Base-by-base conservation (phyloP, 2,113 vertebrate genomes). In the Sisor rabdophorus region DNA sequence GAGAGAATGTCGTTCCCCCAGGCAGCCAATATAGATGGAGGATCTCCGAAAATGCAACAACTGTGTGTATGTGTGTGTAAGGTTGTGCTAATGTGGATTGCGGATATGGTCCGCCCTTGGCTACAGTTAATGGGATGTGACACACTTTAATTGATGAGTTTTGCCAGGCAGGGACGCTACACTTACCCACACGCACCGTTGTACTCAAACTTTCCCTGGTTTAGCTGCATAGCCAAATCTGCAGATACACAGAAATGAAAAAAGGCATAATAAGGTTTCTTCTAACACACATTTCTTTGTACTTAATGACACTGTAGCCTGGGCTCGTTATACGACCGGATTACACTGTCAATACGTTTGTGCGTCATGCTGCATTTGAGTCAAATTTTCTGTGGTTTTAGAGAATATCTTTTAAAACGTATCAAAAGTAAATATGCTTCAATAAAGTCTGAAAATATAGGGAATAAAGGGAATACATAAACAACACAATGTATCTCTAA, bases 171-270 rank as follows among this genome's bases (percentile, higher is more conserved):
- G 56, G 44, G 73, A 69, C 32, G 76, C 68, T 50, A 83, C 89
- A 92, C 96, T 97, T 86, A 98, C 97, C 97, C 97, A 19, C 95
- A 98, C 0, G 95, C 95, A 86, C 97, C 96, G 85, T 99, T 99
- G 89, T 99, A 98, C 86, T 99, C 97, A 87, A 94, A 98, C 93
- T 99, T 99, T 24, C 97, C 97, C 91, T 97, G 97, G 91, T 99
- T 99, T 91, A 99, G 79, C 84, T 98, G 97, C 97, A 99, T 98
- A 79, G 97, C 94, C 90, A 99, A 91, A 94, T 99, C 97, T 99
- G 92, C 87, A 87, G 81, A 85, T 86, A 69, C 59, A 89, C 30
- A 24, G 40, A 71, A 73, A 64, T n/a, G 11, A 65, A 15, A 77
- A 48, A 67, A 26, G 22, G 11, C 48, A 54, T 44, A 60, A 30